phyloP scores from a whole-genome alignment of 2,888 invertebrate genomes.

The Aphidius colemani region DNA sequence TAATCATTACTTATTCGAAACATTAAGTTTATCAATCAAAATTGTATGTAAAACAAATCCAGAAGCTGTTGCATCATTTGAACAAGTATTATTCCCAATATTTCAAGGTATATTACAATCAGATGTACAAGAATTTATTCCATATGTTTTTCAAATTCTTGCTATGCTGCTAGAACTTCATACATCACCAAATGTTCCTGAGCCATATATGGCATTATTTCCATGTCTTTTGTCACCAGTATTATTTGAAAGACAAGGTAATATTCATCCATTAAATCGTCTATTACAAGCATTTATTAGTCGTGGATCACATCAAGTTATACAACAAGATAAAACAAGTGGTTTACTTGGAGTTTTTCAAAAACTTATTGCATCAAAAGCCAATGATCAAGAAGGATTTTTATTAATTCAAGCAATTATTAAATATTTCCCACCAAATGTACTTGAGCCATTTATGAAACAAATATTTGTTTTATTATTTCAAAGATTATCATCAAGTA shows the following conservation, averaged over 20 bases:
- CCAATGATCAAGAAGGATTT: constrained; percentile 96
- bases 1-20: constrained; percentile 98
- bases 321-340: constrained; percentile 73
- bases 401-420: constrained; percentile 85
- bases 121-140: constrained; percentile 96
- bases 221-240: constrained; percentile 88
- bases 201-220: constrained; percentile 86
- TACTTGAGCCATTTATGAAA: constrained; percentile 77
- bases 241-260: constrained; percentile 92
- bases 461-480: constrained; percentile 92
- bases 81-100: constrained; percentile 90
- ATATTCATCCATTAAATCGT: constrained; percentile 91
- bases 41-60: constrained; percentile 85
- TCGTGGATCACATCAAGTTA: constrained; percentile 72
- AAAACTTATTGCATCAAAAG: constrained; percentile 92
- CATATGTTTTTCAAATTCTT: constrained; percentile 97
- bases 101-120: constrained; percentile 94
- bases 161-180: constrained; percentile 86
- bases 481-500: constrained; percentile 88
- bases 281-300: constrained; percentile 85
- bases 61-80: constrained; percentile 82
- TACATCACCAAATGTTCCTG: constrained; percentile 68
- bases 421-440: constrained; percentile 77
- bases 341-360: constrained; percentile 94
- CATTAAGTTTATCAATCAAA: constrained; percentile 85